phyloP scores from a whole-genome alignment of 2,797 vertebrate genomes.

The Mormyrops attenuatus region DNA sequence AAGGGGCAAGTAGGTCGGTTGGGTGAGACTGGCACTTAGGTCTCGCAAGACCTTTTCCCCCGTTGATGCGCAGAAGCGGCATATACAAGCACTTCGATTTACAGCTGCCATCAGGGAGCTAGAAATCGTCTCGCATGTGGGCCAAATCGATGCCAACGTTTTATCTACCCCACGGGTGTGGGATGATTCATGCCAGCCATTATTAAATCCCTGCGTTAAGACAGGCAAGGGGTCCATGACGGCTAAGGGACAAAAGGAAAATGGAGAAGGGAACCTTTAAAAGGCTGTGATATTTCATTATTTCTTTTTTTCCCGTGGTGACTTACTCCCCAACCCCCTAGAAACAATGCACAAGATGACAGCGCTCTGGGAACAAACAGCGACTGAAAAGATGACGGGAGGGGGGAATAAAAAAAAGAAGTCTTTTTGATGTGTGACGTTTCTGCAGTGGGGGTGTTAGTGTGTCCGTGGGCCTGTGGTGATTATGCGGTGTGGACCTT shows the following conservation, averaged over 20 bases:
- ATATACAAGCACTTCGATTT: not conserved
- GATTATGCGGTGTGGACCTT: not conserved
- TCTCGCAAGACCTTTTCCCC: not conserved
- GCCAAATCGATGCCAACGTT: slow-evolving; percentile 30
- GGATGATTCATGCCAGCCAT: slow-evolving; percentile 46
- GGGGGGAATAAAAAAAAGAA: not conserved
- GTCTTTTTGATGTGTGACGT: not conserved
- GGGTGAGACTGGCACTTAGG: not conserved
- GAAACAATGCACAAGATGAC: slow-evolving; percentile 6
- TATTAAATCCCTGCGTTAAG: slow-evolving; percentile 36
- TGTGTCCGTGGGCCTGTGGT: not conserved
- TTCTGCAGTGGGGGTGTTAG: not conserved
- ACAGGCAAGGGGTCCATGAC: not conserved
- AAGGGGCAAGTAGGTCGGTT: not conserved
- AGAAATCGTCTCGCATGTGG: not conserved
- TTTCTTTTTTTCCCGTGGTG: not conserved
- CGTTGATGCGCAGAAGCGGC: not conserved
- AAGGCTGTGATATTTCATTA: not conserved
- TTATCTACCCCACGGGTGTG: slow-evolving; percentile 47
- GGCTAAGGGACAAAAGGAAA: not conserved
- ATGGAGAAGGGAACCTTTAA: not conserved
- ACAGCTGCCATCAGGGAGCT: not conserved
- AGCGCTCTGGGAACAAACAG: not conserved
- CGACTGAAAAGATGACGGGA: slow-evolving; percentile 3
- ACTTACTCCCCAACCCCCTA: not conserved